A percentile compares a stretch with the other conserved stretches of the same genome.
Conservation (phyloP, 2,888 invertebrate genomes). For the Cremastinae sp. region DNA sequence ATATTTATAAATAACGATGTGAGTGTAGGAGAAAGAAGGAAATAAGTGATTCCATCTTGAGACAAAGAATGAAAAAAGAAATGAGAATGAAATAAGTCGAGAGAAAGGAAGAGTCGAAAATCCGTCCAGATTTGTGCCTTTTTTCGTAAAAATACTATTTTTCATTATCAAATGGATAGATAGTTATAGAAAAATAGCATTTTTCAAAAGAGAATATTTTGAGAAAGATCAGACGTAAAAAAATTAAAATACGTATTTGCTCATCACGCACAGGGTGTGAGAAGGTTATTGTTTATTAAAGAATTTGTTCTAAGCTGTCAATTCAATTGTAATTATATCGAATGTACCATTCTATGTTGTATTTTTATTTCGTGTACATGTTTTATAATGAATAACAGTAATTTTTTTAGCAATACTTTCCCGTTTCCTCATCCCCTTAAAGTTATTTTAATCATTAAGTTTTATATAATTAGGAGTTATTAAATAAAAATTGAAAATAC, state of each 20-base stretch:
- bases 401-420: background rate
- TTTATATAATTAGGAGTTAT: background rate
- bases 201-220: background rate
- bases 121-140: too few relatives aligned
- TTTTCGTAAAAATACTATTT: too few relatives aligned
- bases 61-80: too few relatives aligned
- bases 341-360: conserved; percentile 67
- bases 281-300: conserved; percentile 27
- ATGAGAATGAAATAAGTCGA: too few relatives aligned
- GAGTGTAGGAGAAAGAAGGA: too few relatives aligned
- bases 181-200: too few relatives aligned
- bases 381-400: conserved; percentile 62
- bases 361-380: conserved; percentile 65
- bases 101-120: too few relatives aligned
- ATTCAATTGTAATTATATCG: conserved; percentile 62
- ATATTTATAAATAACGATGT: too few relatives aligned
- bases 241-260: conserved; percentile 14
- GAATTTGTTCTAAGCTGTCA: conserved; percentile 48
- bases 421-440: conserved; percentile 43
- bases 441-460: background rate
- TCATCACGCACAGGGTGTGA: conserved; percentile 13
- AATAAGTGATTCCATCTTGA: too few relatives aligned
- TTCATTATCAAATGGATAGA: too few relatives aligned
- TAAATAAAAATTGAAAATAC: background rate
- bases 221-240: background rate